Percentiles rank a stretch among this genome's conserved stretches.
These are phyloP conservation scores for Gouania willdenowi DNA, from an alignment of 2,797 vertebrate species.

Conservation along the genomic window DNA sequence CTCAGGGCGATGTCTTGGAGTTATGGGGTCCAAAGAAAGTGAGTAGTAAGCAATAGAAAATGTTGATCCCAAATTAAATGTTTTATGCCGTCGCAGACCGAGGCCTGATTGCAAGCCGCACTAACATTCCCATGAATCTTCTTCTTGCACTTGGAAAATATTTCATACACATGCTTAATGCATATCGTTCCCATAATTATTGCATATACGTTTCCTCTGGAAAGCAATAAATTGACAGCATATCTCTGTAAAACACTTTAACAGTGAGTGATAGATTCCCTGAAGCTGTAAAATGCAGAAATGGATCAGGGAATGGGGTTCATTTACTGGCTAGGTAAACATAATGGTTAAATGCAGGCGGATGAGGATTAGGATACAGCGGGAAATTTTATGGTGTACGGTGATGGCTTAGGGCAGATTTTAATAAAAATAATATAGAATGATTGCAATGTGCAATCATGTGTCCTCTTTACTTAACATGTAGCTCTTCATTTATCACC, in stretches of 20 bases:
- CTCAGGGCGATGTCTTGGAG: slow-evolving; percentile 18
- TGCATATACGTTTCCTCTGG: slow-evolving; percentile 58
- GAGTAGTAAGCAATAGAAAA: slow-evolving; percentile 47
- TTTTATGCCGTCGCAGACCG: slow-evolving; percentile 75
- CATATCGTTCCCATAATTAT: slow-evolving; percentile 63
- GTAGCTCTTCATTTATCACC: no score
- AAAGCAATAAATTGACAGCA: slow-evolving; percentile 66
- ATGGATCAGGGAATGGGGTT: slow-evolving; percentile 8
- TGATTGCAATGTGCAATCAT: no score
- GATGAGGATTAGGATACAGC: slow-evolving; percentile 18
- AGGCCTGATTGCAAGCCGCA: slow-evolving; percentile 74
- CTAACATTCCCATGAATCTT: slow-evolving; percentile 67
- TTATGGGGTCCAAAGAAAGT: slow-evolving; percentile 23
- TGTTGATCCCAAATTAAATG: slow-evolving; percentile 88
- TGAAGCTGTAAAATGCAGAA: slow-evolving; percentile 22
- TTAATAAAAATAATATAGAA: neutral
- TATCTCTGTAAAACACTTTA: slow-evolving; percentile 47
- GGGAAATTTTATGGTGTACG: slow-evolving; percentile 2
- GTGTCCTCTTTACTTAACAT: no score
- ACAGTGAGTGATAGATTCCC: slow-evolving; percentile 27
- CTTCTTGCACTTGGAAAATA: slow-evolving; percentile 58
- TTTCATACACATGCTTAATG: slow-evolving; percentile 65
- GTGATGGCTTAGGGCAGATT: slow-evolving; percentile 1
- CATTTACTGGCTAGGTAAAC: slow-evolving; percentile 18
- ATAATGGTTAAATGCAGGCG: slow-evolving; percentile 13